Evolutionary conservation across 2,797 vertebrate genomes (phyloP).

Genomic region (Channa striata): DNA sequence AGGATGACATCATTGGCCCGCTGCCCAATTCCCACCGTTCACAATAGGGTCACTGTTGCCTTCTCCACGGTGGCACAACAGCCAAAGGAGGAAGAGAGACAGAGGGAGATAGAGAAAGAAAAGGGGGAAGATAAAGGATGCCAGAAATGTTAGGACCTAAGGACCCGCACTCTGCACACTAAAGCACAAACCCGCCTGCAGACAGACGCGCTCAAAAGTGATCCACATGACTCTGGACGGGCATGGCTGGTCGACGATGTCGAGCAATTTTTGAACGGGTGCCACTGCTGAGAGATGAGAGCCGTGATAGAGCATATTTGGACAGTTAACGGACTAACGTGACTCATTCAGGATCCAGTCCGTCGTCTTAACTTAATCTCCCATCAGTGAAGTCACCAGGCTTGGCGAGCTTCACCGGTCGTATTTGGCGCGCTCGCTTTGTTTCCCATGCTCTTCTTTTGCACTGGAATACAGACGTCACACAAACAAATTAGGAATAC

Average conservation of each 20-base stretch:
- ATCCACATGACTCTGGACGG: slow-evolving; percentile 49
- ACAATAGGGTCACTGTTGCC: slow-evolving; percentile 82
- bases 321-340: slow-evolving; percentile 49
- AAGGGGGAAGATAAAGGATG: slow-evolving; percentile 37
- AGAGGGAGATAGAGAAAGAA: slow-evolving; percentile 27
- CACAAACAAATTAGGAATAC: slow-evolving; percentile 40
- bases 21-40: slow-evolving; percentile 81
- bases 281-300: slow-evolving; percentile 46
- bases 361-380: slow-evolving; percentile 59
- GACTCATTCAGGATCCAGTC: slow-evolving; percentile 49
- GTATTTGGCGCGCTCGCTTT: slow-evolving; percentile 39
- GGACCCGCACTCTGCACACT: slow-evolving; percentile 39
- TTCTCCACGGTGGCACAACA: slow-evolving; percentile 69
- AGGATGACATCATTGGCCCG: slow-evolving; percentile 83
- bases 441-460: slow-evolving; percentile 42
- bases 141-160: slow-evolving; percentile 57
- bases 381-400: slow-evolving; percentile 64
- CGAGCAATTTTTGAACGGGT: slow-evolving; percentile 50
- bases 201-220: slow-evolving; percentile 45
- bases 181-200: slow-evolving; percentile 48
- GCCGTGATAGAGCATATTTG: slow-evolving; percentile 49
- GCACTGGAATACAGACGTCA: slow-evolving; percentile 60
- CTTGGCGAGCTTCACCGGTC: slow-evolving; percentile 43
- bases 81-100: slow-evolving; percentile 65
- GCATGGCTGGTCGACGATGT: slow-evolving; percentile 39